Percentiles rank a stretch among this genome's conserved stretches.
Conservation (phyloP, 2,797 vertebrate genomes). For the Gouania willdenowi region DNA sequence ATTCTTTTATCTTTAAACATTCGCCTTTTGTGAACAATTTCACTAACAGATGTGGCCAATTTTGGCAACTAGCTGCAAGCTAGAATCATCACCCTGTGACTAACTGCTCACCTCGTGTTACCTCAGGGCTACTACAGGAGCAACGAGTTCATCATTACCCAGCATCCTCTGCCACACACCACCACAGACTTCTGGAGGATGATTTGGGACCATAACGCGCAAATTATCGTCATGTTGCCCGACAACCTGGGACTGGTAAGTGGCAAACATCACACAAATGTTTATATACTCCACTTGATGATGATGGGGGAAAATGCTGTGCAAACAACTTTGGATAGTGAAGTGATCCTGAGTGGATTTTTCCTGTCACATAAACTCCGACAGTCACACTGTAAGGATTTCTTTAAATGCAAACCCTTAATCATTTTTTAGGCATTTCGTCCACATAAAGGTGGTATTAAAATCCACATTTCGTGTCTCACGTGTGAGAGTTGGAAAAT, state of each 20-base stretch:
- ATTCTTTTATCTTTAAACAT: background rate
- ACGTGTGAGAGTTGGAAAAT: no score
- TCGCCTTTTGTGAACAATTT: background rate
- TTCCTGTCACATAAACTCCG: no score
- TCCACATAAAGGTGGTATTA: no score
- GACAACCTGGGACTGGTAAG: conserved; percentile 96
- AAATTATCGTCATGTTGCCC: conserved; percentile 98
- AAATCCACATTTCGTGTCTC: no score
- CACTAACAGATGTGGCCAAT: background rate
- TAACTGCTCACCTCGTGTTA: conserved; percentile 43
- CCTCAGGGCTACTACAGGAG: conserved; percentile 95
- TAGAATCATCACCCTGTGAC: conserved; percentile 7
- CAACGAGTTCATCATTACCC: conserved; percentile 98
- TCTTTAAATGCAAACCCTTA: no score
- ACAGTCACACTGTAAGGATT: no score
- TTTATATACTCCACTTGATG: no score
- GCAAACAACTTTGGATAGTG: no score
- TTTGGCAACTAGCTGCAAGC: background rate
- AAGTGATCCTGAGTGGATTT: no score
- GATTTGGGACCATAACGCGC: conserved; percentile 99
- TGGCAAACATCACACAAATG: no score
- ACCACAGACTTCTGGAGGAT: conserved; percentile 99
- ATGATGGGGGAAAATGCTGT: no score
- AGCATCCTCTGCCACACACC: conserved; percentile 97
- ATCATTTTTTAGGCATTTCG: no score